Percentiles rank a stretch among this genome's conserved stretches.
Evolutionary conservation across 2,113 vertebrate genomes (phyloP).

Genomic region (Larimichthys polyactis): DNA sequence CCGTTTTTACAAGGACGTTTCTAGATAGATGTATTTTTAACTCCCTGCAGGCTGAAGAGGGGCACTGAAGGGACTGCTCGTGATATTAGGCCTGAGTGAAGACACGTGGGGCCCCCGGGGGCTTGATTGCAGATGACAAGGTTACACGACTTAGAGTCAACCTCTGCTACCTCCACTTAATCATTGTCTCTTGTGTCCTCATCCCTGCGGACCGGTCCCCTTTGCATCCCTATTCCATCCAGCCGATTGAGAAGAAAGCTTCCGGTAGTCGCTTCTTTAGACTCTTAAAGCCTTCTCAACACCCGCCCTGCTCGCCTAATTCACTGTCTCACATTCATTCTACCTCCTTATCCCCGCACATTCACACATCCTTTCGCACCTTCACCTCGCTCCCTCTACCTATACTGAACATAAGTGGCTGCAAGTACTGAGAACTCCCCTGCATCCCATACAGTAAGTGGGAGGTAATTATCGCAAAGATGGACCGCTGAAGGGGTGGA

Average conservation of each 20-base stretch:
- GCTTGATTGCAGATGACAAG: constrained; percentile 84
- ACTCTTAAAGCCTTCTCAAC: constrained; percentile 54
- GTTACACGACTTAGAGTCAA: constrained; percentile 83
- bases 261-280: constrained; percentile 20
- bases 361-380: constrained; percentile 47
- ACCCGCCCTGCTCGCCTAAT: constrained; percentile 47
- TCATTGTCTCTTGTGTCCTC: constrained; percentile 79
- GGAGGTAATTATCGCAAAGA: constrained; percentile 71
- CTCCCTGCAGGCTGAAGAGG: constrained; percentile 73
- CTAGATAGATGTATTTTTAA: constrained; percentile 81
- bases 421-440: constrained; percentile 34
- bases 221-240: constrained; percentile 32
- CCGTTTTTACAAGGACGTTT: constrained; percentile 83
- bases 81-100: constrained; percentile 77
- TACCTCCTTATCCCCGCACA: constrained; percentile 10
- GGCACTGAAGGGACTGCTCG: constrained; percentile 25
- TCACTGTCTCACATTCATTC: constrained; percentile 56
- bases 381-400: constrained; percentile 26
- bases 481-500: constrained; percentile 56
- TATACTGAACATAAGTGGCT: constrained; percentile 40
- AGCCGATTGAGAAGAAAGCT: constrained; percentile 47
- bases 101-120: constrained; percentile 69
- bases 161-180: constrained; percentile 83
- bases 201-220: constrained; percentile 56
- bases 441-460: constrained; percentile 31